Evolutionary conservation across 2,888 invertebrate genomes (phyloP), one percentile per base, ranked within the genome.

Genomic region (Drosophila paranaensis): DNA sequence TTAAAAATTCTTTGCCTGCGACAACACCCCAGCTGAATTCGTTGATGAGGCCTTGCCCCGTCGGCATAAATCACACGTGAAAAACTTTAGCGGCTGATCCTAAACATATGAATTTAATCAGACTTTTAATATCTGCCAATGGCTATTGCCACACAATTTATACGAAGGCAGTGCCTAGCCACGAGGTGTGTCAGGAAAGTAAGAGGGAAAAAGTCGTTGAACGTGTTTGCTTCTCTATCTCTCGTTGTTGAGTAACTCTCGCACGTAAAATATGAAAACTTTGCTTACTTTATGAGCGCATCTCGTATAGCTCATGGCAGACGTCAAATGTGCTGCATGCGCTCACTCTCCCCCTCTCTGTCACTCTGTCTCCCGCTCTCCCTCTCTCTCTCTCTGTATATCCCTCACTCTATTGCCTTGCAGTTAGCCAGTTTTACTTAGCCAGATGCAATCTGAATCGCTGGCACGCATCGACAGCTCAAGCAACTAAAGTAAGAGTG

Each of bases 11-110:
- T 87, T 88, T 58, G 51, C 45, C 27, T 3, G 27, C 40, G 25
- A 25, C 25, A 14, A 65, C 54, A 53, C 53, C 37, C 66, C 56
- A 63, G 53, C 60, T 25, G 53, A 60, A 42, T 53, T 43, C 50
- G 65, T 48, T 51, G 50, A 64, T 60, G 46, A 48, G 51, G 43
- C 46, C 39, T 25, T 25, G 40, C 50, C 50, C 39, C n/a, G n/a
- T 68, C 82, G 88, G 82, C 82, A 87, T 84, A 79, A 87, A 82
- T 83, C 85, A 84, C 70, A 70, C 71, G 72, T 68, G 80, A 72
- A 82, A 81, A 77, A 62, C 67, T 53, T 51, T 60, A 42, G 63
- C 58, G 50, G 61, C 56, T 25, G 64, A 68, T 74, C 48, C 71
- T 61, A 53, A 73, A 68, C 39, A 33, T 73, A 80, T 78, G 73